Evolutionary conservation across 30 jellyfish, hydroid and myxozoan genomes (phyloP).

Genomic region (Catostylus mosaicus): DNA sequence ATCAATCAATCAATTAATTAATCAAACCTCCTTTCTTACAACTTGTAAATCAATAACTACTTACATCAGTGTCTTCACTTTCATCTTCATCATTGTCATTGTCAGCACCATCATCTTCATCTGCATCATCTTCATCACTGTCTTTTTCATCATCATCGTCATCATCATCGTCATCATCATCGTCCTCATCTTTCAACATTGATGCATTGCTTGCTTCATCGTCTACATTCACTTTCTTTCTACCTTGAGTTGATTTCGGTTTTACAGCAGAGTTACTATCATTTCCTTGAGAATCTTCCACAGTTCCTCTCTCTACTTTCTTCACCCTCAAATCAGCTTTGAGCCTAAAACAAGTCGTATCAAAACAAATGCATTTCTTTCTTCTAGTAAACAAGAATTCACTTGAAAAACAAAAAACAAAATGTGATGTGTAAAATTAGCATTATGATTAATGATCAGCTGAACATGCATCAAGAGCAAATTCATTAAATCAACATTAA

Average conservation of each 20-base stretch:
- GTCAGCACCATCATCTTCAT: slow-evolving; percentile 76
- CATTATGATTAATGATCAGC: no score
- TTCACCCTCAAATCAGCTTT: slow-evolving; percentile 78
- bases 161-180: slow-evolving; percentile 84
- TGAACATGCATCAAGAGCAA: no score
- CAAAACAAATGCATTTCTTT: no score
- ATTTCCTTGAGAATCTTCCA: slow-evolving; percentile 37
- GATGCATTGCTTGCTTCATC: slow-evolving; percentile 62
- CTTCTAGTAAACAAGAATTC: no score
- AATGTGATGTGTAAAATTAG: no score
- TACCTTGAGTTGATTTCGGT: slow-evolving; percentile 24
- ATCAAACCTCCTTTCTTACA: not conserved
- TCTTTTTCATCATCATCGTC: slow-evolving; percentile 88
- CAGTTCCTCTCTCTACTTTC: slow-evolving; percentile 58
- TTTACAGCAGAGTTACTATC: slow-evolving; percentile 22
- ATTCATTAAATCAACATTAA: no score
- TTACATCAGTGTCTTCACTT: slow-evolving; percentile 81
- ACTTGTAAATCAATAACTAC: not conserved
- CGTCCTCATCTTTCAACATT: slow-evolving; percentile 64
- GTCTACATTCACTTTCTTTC: slow-evolving; percentile 46
- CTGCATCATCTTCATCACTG: slow-evolving; percentile 62
- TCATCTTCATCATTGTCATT: slow-evolving; percentile 68
- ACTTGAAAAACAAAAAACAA: no score
- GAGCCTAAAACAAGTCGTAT: no score
- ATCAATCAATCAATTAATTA: no score